phyloP scores from a whole-genome alignment of 2,888 invertebrate genomes.

The Erpobdella octoculata region DNA sequence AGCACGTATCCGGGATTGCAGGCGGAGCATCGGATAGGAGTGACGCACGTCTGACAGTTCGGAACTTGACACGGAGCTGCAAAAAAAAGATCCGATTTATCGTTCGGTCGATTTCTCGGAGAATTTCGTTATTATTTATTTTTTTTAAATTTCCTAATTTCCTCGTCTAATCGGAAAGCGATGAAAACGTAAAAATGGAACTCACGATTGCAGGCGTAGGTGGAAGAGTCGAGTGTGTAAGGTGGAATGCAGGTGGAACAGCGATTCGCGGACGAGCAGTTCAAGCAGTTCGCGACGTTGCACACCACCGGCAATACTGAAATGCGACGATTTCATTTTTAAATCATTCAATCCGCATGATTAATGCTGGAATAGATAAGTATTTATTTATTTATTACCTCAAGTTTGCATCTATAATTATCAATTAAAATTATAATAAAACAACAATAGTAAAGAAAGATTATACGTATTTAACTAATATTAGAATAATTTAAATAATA shows the following conservation, averaged over 20 bases:
- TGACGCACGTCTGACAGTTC: slow-evolving; percentile 7
- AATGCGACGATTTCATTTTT: background rate
- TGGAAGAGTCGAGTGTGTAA: background rate
- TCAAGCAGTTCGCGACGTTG: background rate
- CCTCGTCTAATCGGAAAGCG: no score
- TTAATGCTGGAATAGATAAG: no score
- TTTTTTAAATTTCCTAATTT: no score
- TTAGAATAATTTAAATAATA: background rate
- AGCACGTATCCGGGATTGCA: slow-evolving; percentile 8
- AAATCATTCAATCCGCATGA: no score
- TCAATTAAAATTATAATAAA: no score
- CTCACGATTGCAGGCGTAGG: background rate
- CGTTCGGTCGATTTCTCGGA: background rate
- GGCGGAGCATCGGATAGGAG: slow-evolving; percentile 5
- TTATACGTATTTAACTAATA: no score
- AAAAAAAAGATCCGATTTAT: background rate
- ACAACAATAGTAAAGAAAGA: no score
- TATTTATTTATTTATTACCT: no score
- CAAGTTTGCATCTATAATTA: no score
- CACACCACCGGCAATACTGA: background rate
- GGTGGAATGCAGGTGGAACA: background rate
- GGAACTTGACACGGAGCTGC: slow-evolving; percentile 16
- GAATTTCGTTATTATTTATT: background rate
- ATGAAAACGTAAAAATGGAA: no score
- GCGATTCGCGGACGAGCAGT: background rate